Conservation (phyloP, 2,113 vertebrate species). For the Tetrax tetrax region DNA sequence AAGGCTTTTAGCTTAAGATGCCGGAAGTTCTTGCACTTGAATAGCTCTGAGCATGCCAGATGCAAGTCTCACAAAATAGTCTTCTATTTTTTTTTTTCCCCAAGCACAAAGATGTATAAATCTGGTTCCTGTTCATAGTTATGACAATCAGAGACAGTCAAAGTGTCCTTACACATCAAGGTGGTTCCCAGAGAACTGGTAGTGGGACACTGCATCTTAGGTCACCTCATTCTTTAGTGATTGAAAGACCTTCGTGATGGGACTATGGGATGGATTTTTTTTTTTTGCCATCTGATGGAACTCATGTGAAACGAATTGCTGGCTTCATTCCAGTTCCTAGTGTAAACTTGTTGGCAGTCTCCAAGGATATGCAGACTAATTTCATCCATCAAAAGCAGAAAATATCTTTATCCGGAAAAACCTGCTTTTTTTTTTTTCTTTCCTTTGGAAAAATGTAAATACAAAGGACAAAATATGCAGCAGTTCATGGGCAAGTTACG, state of each 20-base stretch:
- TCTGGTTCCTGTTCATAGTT: neutral
- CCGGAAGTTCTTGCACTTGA: neutral
- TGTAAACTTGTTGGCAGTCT: conserved; percentile 46
- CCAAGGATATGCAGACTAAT: conserved; percentile 43
- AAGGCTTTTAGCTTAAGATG: neutral
- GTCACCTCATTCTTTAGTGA: neutral
- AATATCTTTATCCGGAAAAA: conserved; percentile 15
- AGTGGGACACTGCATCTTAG: neutral
- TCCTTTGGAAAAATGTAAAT: conserved; percentile 54
- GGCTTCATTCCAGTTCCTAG: conserved; percentile 36
- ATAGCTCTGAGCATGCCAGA: neutral
- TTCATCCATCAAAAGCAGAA: conserved; percentile 59
- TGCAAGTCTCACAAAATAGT: neutral
- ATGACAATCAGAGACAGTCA: neutral
- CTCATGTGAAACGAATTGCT: neutral
- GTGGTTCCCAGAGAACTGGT: neutral
- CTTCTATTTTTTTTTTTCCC: neutral
- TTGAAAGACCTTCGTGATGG: neutral
- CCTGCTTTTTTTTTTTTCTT: neutral
- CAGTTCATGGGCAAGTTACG: conserved; percentile 59
- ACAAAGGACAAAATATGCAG: conserved; percentile 44
- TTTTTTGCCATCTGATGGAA: neutral
- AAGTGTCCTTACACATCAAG: neutral
- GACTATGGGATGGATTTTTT: neutral
- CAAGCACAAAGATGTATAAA: neutral